These are phyloP conservation scores for Myocastor coypus DNA, from an alignment of 2,113 vertebrate species.

Conservation along the genomic window DNA sequence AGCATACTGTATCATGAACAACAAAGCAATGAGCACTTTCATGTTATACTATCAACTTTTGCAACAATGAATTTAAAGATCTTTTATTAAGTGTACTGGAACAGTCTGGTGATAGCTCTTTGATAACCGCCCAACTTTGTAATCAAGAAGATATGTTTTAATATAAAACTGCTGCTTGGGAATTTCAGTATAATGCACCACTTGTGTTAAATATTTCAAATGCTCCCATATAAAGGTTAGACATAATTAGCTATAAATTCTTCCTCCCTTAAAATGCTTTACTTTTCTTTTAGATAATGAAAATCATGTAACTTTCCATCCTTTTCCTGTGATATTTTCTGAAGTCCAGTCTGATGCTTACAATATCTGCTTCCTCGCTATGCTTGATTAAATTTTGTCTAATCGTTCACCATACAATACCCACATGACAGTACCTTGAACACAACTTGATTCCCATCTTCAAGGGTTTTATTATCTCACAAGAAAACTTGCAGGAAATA, in stretches of 20 bases:
- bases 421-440: background rate
- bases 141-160: background rate
- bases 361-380: background rate
- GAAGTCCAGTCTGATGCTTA: background rate
- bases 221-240: background rate
- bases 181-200: background rate
- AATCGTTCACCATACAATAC: constrained; percentile 16
- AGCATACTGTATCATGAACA: background rate
- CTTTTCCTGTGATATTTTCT: background rate
- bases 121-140: background rate
- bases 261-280: background rate
- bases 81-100: background rate
- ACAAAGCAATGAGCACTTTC: constrained; percentile 11
- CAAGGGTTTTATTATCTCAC: background rate
- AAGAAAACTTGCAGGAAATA: constrained; percentile 26
- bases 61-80: background rate
- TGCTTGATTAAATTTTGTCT: constrained; percentile 2
- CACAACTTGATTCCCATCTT: background rate
- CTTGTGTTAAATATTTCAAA: background rate
- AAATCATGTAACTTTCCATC: constrained; percentile 25
- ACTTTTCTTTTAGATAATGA: background rate
- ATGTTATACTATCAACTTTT: background rate
- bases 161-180: background rate
- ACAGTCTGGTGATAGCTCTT: background rate
- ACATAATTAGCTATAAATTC: background rate